Evolutionary conservation across 2,797 vertebrate genomes (phyloP), one percentile per base, ranked within the genome.

Genomic region (Dendrocincla fuliginosa): DNA sequence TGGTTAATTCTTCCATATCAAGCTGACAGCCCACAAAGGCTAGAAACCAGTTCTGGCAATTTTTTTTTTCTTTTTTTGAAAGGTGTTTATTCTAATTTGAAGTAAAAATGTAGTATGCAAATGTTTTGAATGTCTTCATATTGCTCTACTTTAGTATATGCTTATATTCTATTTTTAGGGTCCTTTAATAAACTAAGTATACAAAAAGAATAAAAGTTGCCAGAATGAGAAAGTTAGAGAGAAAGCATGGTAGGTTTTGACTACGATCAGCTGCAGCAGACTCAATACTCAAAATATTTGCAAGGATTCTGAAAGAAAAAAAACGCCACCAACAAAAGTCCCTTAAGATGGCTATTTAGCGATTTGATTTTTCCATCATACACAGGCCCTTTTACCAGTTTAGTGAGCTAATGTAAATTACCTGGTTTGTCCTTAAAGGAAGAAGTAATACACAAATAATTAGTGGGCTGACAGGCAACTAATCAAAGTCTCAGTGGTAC

Each of bases 371-470:
- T 92, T 88, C 89, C 68, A 52, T 78, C 65, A 94, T 76, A 85
- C 70, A 76, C n/a, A 76, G 41, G 55, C 52, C 82, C 52, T 83
- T 42, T 63, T 64, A 92, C 32, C 59, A 49, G 73, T 75, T 91
- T 59, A 86, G 59, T 7, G 6, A 94, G 70, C 20, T 86, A 86
- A 86, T 35, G 50, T 88, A 93, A 88, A 96, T 96, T 70, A 95
- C 61, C 74, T 92, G 78, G 47, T 76, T 73, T 93, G 63, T 81
- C 41, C 89, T 91, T 94, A 84, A 95, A 95, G 74, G 81, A 95
- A 92, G 82, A 77, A 95, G 60, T 89, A 91, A 96, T 83, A 91
- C 19, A 96, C 91, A 85, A 56, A 83, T 93, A 97, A 97, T 95
- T 92, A 94, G 84, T 13, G 30, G 74, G 64, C 61, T 96, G 91